Evolutionary conservation across 2,888 invertebrate genomes (phyloP).

Genomic region (Pteria penguin): DNA sequence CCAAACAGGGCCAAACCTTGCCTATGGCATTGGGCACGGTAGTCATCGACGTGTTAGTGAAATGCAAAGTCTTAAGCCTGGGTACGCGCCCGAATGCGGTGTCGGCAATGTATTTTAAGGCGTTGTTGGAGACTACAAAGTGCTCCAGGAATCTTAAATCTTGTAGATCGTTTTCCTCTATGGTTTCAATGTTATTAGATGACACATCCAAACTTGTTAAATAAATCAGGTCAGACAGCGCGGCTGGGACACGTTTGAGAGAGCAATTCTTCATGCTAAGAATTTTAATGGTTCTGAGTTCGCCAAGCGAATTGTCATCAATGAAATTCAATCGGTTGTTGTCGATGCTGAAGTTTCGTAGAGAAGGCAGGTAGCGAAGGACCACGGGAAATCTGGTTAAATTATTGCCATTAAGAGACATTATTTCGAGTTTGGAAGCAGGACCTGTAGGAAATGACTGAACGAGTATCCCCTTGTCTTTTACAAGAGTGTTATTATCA

Average conservation of each 20-base stretch:
- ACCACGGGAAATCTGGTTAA: slow-evolving; percentile 32
- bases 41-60: slow-evolving; percentile 43
- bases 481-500: slow-evolving; percentile 42
- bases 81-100: slow-evolving; percentile 38
- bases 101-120: slow-evolving; percentile 48
- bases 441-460: slow-evolving; percentile 37
- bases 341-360: slow-evolving; percentile 23
- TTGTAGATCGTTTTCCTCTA: slow-evolving; percentile 52
- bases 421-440: slow-evolving; percentile 30
- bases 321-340: slow-evolving; percentile 32
- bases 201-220: slow-evolving; percentile 48
- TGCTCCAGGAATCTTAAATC: slow-evolving; percentile 40
- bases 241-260: slow-evolving; percentile 37
- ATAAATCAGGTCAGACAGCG: slow-evolving; percentile 38
- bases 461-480: slow-evolving; percentile 35
- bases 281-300: not conserved
- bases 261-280: slow-evolving; percentile 27
- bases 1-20: slow-evolving; percentile 33
- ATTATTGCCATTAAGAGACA: slow-evolving; percentile 18
- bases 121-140: slow-evolving; percentile 41
- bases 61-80: slow-evolving; percentile 32
- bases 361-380: slow-evolving; percentile 26
- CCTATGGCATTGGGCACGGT: slow-evolving; percentile 46
- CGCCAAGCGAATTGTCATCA: not conserved
- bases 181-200: slow-evolving; percentile 46